Base-by-base conservation (phyloP, 1,140 invertebrate genomes). In the Bombus ignitus region DNA sequence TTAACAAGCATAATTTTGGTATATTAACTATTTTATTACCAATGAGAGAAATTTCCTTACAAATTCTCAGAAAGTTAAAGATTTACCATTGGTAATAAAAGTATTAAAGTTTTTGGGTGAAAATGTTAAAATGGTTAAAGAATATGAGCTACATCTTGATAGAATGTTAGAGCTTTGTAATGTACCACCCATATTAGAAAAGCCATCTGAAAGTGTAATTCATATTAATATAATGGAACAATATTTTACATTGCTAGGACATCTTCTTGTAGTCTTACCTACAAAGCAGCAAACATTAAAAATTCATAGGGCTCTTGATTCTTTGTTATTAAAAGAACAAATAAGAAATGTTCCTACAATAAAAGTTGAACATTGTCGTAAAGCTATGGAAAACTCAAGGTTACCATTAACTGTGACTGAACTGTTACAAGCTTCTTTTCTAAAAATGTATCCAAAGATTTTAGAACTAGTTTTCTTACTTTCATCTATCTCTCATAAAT, bases 211-310 rank as follows among this genome's bases (percentile, higher is more conserved):
- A 32, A 76, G 25, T 65, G 65, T 91, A 2, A 42, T n/a, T 44
- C 84, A 53, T 28, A 66, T 6, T 1, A 66, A 81, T 44, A 75
- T 86, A 59, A 73, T 94, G 32, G 86, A 92, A 37, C 81, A 89
- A 25, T 93, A 94, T 84, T 92, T 93, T 71, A 93, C 89, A 12
- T 59, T 90, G 1, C 74, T 94, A 10, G 93, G 92, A 9, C 81
- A 91, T 32, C 81, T 94, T 2, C 70, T 93, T 53, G 39, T 79
- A 4, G 85, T 92, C 4, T 86, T 92, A 32, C 90, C 92, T 2
- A 25, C 92, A 2, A 25, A 86, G 39, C n/a, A 72, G 28, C 79
- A 91, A 28, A 37, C 88, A 4, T 47, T 78, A 18, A 90, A 86
- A 44, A 39, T 93, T 39, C 75, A 90, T 10, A 35, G 76, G 53